Conservation (phyloP, 1,140 invertebrate species). For the Antheraea pernyi region DNA sequence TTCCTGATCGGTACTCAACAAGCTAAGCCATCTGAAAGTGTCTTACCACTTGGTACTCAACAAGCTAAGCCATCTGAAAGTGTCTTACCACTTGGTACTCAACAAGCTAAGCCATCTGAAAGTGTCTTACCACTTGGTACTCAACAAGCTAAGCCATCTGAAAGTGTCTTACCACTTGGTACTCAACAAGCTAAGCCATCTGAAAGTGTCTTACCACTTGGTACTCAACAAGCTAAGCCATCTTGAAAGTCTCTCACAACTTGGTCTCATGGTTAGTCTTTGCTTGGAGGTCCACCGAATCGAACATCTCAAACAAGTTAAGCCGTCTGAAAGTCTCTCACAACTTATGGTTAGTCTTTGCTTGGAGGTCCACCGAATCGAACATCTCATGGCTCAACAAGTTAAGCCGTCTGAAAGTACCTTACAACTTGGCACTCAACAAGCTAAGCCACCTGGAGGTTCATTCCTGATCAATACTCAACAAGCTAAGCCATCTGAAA, state of each 20-base stretch:
- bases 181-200: too few relatives aligned
- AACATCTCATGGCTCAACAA: too few relatives aligned
- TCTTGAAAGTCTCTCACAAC: background rate
- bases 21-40: background rate
- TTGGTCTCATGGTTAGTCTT: too few relatives aligned
- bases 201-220: background rate
- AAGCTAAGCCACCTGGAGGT: background rate
- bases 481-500: background rate
- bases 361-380: too few relatives aligned
- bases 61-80: background rate
- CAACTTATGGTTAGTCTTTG: too few relatives aligned
- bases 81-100: background rate
- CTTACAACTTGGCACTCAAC: background rate
- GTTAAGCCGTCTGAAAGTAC: background rate
- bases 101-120: conserved; percentile 4
- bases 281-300: background rate
- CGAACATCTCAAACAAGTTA: too few relatives aligned
- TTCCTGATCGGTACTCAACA: background rate
- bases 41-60: background rate
- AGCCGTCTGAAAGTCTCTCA: background rate
- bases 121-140: too few relatives aligned
- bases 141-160: too few relatives aligned
- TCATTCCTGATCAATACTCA: background rate
- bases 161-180: too few relatives aligned
- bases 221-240: conserved; percentile 1